phyloP scores from a whole-genome alignment of 2,113 vertebrate species.

The Gobius niger region DNA sequence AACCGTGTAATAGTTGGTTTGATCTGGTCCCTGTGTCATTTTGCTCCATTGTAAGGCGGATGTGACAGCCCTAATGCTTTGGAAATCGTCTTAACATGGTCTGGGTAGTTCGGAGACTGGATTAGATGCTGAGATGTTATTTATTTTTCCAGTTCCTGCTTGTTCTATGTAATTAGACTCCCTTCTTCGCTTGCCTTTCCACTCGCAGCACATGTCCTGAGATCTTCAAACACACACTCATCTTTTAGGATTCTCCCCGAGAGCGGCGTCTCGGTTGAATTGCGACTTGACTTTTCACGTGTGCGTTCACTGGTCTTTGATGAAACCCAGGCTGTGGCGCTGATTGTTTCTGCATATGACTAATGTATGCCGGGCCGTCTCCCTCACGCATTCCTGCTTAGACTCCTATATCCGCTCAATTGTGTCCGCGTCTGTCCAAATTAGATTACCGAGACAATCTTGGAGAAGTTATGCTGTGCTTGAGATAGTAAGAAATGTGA shows the following conservation, averaged over 20 bases:
- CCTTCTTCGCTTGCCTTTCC: not conserved
- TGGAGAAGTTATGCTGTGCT: not conserved
- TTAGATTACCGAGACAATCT: constrained; percentile 4
- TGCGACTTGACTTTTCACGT: constrained; percentile 6
- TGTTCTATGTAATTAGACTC: not conserved
- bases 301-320: constrained; percentile 12
- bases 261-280: constrained; percentile 35
- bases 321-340: constrained; percentile 26
- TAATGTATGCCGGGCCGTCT: constrained; percentile 10
- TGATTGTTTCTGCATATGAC: constrained; percentile 63
- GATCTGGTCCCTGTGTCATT: no score
- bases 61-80: not conserved
- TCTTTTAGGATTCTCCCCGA: constrained; percentile 16
- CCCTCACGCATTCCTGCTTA: constrained; percentile 9
- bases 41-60: no score
- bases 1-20: no score
- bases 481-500: not conserved
- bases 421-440: constrained; percentile 13
- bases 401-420: constrained; percentile 28
- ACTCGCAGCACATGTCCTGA: not conserved
- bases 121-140: not conserved
- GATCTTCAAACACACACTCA: constrained; percentile 25
- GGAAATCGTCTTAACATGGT: not conserved
- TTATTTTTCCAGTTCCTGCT: not conserved
- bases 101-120: not conserved